Evolutionary conservation across 2,888 invertebrate genomes (phyloP).

Genomic region (Amphimallon solstitiale): DNA sequence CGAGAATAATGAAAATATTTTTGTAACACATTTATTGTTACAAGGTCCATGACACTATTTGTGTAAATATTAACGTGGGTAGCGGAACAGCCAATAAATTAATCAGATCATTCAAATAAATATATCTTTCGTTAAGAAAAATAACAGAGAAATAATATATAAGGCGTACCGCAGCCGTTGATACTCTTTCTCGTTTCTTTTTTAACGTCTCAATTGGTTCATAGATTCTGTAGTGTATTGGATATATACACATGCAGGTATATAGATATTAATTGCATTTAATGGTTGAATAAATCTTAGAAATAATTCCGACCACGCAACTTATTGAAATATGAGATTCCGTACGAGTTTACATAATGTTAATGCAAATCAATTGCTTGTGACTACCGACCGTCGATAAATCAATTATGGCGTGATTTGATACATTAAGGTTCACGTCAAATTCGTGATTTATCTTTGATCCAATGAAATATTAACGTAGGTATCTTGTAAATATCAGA

Average conservation of each 20-base stretch:
- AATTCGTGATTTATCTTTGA: constrained; percentile 56
- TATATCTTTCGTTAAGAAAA: constrained; percentile 17
- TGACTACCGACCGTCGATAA: constrained; percentile 60
- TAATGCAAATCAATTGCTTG: constrained; percentile 64
- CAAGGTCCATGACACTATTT: too few relatives aligned
- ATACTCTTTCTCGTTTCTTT: constrained; percentile 16
- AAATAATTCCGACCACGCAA: constrained; percentile 53
- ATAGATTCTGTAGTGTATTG: neutral
- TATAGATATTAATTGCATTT: constrained; percentile 41
- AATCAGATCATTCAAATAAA: neutral
- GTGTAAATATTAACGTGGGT: too few relatives aligned
- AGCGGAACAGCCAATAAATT: constrained; percentile 9
- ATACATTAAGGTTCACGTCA: constrained; percentile 63
- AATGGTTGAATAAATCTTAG: constrained; percentile 50
- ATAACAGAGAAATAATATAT: constrained; percentile 23
- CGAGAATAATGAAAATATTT: too few relatives aligned
- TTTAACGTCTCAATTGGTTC: constrained; percentile 27
- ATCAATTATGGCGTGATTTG: constrained; percentile 64
- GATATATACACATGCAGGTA: neutral
- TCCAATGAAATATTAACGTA: constrained; percentile 62
- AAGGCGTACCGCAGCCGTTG: neutral
- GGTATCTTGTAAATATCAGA: constrained; percentile 37
- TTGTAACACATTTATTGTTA: too few relatives aligned
- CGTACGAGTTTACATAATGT: constrained; percentile 62
- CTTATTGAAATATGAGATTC: constrained; percentile 60